These are phyloP conservation scores for Cylindroiulus punctatus DNA, from an alignment of 2,888 invertebrate species.

Conservation along the genomic window DNA sequence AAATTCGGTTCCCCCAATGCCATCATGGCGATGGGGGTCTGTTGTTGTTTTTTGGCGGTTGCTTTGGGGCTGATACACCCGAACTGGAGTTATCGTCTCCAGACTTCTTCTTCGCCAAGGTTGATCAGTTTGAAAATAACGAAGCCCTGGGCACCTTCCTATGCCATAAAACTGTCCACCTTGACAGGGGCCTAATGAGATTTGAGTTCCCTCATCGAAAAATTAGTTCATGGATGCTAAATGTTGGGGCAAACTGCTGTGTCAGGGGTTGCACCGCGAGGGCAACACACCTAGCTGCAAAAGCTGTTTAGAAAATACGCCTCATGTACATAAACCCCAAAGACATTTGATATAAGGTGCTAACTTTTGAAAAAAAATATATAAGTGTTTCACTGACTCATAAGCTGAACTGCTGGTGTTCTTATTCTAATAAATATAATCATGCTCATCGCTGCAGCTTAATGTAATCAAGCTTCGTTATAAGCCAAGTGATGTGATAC, in stretches of 20 bases:
- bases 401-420: not conserved
- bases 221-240: constrained; percentile 34
- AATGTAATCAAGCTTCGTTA: too few relatives aligned
- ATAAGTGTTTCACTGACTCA: not conserved
- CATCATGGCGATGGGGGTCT: not conserved
- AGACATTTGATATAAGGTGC: not conserved
- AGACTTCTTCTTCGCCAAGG: constrained; percentile 5
- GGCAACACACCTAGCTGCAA: not conserved
- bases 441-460: too few relatives aligned
- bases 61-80: constrained; percentile 38
- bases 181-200: constrained; percentile 42
- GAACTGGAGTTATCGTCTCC: constrained; percentile 14
- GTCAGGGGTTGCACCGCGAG: constrained; percentile 16
- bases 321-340: not conserved
- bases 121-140: constrained; percentile 37
- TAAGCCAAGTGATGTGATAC: too few relatives aligned
- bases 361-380: not conserved
- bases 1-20: not conserved
- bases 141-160: not conserved
- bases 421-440: too few relatives aligned
- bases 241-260: constrained; percentile 31
- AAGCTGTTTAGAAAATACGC: not conserved
- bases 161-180: constrained; percentile 34
- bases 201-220: constrained; percentile 42
- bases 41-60: constrained; percentile 37